These are phyloP conservation scores for Linurgus olivaceus DNA, from an alignment of 2,797 vertebrate genomes.

Conservation along the genomic window DNA sequence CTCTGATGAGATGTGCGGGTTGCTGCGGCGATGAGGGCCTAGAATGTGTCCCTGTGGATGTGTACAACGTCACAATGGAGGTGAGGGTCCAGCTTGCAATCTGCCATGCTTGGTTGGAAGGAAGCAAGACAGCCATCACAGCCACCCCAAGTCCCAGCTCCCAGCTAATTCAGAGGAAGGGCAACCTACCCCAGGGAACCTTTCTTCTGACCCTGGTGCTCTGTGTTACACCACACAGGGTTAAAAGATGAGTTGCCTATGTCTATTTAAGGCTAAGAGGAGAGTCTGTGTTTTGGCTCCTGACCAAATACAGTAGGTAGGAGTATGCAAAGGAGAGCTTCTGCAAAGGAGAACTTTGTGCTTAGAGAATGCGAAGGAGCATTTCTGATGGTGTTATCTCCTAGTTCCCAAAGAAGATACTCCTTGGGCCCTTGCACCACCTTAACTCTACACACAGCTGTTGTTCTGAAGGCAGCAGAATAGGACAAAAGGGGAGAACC, in stretches of 20 bases:
- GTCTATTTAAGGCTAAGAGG: neutral
- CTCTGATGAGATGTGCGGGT: conserved; percentile 91
- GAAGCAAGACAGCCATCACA: neutral
- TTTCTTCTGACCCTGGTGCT: neutral
- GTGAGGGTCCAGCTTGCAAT: conserved; percentile 72
- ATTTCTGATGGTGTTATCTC: neutral
- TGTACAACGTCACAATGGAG: conserved; percentile 90
- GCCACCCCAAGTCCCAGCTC: neutral
- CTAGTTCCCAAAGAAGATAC: neutral
- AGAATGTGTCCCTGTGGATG: conserved; percentile 88
- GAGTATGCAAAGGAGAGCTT: neutral
- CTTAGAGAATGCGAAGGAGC: neutral
- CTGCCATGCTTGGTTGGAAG: neutral
- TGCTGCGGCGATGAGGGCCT: conserved; percentile 94
- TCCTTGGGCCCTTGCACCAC: neutral
- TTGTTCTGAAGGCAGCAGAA: neutral
- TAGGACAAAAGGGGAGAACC: neutral
- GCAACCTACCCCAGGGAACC: neutral
- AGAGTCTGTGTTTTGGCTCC: neutral
- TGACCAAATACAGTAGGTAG: neutral
- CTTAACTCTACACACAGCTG: neutral
- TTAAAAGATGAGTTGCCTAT: neutral
- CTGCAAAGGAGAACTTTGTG: neutral
- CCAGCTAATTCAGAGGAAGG: neutral
- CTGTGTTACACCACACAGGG: neutral